Base-by-base conservation (phyloP, 2,113 vertebrate species). In the Hystrix cristata region DNA sequence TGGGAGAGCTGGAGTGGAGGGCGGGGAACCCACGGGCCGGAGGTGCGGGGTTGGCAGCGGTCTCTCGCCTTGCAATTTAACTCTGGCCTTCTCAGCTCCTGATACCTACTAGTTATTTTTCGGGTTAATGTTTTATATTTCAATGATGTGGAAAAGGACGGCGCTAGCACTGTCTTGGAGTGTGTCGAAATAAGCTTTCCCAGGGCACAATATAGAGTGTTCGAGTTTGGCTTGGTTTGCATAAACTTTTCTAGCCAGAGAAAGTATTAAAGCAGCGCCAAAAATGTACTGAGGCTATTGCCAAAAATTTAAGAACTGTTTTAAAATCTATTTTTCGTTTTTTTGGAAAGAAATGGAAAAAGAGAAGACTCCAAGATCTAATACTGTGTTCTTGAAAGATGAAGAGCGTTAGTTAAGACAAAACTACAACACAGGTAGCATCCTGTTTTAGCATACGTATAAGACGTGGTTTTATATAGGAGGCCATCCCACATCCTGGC, bases 401-500 rank as follows among this genome's bases (percentile, higher is more conserved):
- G 46, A 55, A 43, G 18, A 51, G 2, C 27, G 2, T 72, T 48
- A 16, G 67, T 79, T 27, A 80, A 65, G 53, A 34, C 15, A 34
- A 80, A 91, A 43, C 25, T 85, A 80, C 48, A 43, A 10, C 51
- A 72, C 95, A 97, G 97, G 97, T 97, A 96, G 90, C 95, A 84
- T 93, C 80, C 43, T 59, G 12, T 93, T 81, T 93, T 78, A 65
- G 86, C 55, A 7, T 86, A 84, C 55, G 80, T 48, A 76, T 53
- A 88, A 90, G 89, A 84, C 31, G 29, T 31, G 57, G 83, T 90
- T 95, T 94, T 90, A 53, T 81, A 93, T 87, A 93, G 89, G 64
- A 91, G 91, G 80, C 92, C 74, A 21, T 92, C 87, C 95, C 95
- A 95, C 94, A 95, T 74, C 55, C 95, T 97, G 98, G 97, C 97